These are phyloP conservation scores for Gopherus evgoodei DNA, from an alignment of 2,113 vertebrate genomes.

Conservation along the genomic window DNA sequence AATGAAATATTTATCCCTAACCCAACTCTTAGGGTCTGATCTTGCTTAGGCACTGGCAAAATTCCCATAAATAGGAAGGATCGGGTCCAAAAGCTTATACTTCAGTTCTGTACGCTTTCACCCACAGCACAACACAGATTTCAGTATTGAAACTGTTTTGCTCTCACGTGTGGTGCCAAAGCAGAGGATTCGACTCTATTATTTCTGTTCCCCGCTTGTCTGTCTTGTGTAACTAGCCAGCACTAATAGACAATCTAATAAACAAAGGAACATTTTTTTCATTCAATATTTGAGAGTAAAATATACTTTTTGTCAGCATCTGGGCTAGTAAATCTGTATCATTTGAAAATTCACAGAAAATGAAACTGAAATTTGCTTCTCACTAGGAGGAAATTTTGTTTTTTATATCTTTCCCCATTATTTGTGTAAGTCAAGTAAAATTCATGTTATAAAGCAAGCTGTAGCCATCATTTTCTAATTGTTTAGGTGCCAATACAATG, in stretches of 20 bases:
- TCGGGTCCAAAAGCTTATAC: not conserved
- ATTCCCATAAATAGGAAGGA: not conserved
- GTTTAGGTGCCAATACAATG: not conserved
- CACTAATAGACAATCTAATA: not conserved
- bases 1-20: not conserved
- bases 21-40: not conserved
- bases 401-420: not conserved
- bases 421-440: not conserved
- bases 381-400: not conserved
- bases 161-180: not conserved
- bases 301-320: not conserved
- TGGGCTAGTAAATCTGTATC: not conserved
- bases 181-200: not conserved
- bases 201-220: not conserved
- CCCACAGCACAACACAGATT: not conserved
- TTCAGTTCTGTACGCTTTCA: not conserved
- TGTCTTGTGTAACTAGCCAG: not conserved
- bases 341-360: not conserved
- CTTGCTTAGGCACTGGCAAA: not conserved
- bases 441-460: not conserved
- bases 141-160: not conserved
- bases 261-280: not conserved
- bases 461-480: accelerated
- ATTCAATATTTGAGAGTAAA: not conserved
- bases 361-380: not conserved